A percentile compares a stretch with the other conserved stretches of the same genome.
These are phyloP conservation scores for Columba janthina DNA, from an alignment of 2,113 vertebrate species.

Conservation along the genomic window DNA sequence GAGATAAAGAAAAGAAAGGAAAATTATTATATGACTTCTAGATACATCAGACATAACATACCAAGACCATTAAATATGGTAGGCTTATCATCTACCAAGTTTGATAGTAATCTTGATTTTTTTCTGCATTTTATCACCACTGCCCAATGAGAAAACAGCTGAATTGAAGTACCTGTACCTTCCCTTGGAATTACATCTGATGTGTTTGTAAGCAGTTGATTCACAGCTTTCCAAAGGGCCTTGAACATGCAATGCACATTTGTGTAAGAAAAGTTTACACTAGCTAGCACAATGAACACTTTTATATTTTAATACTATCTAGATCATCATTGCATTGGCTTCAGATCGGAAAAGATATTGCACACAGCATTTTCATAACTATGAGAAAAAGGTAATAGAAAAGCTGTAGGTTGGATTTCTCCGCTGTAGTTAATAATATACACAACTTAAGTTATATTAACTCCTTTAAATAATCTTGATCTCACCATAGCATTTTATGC, in stretches of 20 bases:
- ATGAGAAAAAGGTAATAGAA: not conserved
- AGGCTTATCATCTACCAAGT: not conserved
- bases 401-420: not conserved
- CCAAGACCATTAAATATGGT: not conserved
- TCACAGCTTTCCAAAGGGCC: not conserved
- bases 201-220: not conserved
- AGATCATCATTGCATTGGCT: not conserved
- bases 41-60: not conserved
- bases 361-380: not conserved
- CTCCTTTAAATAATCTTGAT: not conserved
- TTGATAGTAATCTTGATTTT: not conserved
- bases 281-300: fast-evolving
- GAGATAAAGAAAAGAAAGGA: not conserved
- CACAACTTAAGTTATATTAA: not conserved
- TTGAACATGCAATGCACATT: not conserved
- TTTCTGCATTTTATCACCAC: not conserved
- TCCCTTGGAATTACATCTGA: not conserved
- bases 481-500: not conserved
- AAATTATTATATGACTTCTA: not conserved
- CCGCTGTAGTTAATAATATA: not conserved
- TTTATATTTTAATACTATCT: not conserved
- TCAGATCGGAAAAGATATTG: not conserved
- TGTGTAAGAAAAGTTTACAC: not conserved
- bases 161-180: not conserved
- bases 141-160: not conserved